Percentiles rank a stretch among this genome's conserved stretches.
Evolutionary conservation across 2,113 vertebrate genomes (phyloP).

Genomic region (Calyptomena viridis): DNA sequence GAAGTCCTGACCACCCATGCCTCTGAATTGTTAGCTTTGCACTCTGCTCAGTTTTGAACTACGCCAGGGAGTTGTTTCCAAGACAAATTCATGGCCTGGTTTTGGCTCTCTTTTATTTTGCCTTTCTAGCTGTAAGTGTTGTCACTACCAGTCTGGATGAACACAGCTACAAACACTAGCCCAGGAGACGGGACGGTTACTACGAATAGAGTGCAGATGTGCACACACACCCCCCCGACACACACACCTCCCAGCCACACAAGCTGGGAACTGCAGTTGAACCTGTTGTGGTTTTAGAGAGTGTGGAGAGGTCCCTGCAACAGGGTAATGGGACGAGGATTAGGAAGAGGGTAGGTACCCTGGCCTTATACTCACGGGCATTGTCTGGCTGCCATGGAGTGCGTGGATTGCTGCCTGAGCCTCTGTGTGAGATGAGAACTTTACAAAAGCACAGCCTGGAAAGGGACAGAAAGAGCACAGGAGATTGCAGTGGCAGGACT

Average conservation of each 20-base stretch:
- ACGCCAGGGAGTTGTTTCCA: background rate
- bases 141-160: background rate
- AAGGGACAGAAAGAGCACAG: conserved; percentile 49
- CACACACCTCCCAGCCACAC: background rate
- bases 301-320: background rate
- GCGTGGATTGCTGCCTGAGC: conserved; percentile 97
- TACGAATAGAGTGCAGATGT: background rate
- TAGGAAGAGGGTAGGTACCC: background rate
- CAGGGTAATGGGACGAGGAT: background rate
- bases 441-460: conserved; percentile 97
- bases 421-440: conserved; percentile 97
- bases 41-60: background rate
- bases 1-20: background rate
- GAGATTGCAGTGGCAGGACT: conserved; percentile 10
- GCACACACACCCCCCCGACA: background rate
- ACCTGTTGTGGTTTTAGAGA: background rate
- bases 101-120: background rate
- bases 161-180: background rate
- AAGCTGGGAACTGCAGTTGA: background rate
- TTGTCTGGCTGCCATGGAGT: conserved; percentile 97
- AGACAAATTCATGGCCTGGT: background rate
- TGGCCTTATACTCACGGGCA: conserved; percentile 89
- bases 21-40: background rate
- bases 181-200: background rate
- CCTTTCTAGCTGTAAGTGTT: background rate